These are phyloP conservation scores for Drosophila mulleri DNA, from an alignment of 2,888 invertebrate genomes.

Conservation along the genomic window DNA sequence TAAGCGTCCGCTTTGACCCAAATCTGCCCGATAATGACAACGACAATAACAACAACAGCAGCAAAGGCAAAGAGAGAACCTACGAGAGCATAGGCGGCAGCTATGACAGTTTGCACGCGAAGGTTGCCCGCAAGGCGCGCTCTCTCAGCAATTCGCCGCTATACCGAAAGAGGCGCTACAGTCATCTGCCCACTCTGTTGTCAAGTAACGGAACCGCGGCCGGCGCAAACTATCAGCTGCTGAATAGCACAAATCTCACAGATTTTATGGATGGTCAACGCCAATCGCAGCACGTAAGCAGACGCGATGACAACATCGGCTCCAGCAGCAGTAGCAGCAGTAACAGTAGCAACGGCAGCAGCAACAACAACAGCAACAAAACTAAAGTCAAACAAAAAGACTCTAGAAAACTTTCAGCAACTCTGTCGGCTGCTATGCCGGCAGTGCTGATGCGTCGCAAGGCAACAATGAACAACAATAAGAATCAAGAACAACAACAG, in stretches of 20 bases:
- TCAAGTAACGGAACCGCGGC: conserved; percentile 64
- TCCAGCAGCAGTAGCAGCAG: conserved; percentile 17
- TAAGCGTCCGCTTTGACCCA: conserved; percentile 74
- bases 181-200: conserved; percentile 73
- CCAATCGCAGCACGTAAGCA: conserved; percentile 80
- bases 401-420: conserved; percentile 65
- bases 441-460: conserved; percentile 68
- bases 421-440: conserved; percentile 70
- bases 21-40: conserved; percentile 68
- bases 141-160: conserved; percentile 84
- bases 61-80: conserved; percentile 18
- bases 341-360: conserved; percentile 18
- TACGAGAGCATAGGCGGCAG: conserved; percentile 29
- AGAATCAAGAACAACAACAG: conserved; percentile 44
- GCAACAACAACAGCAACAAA: conserved; percentile 31
- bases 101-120: conserved; percentile 57
- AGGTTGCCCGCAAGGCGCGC: conserved; percentile 76
- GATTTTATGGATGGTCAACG: conserved; percentile 72
- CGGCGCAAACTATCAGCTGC: conserved; percentile 67
- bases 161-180: conserved; percentile 79
- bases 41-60: conserved; percentile 42
- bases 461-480: conserved; percentile 40
- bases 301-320: conserved; percentile 67
- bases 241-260: conserved; percentile 67
- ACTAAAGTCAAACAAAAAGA: conserved; percentile 65